Conservation (phyloP, 2,797 vertebrate genomes). For the Hippoglossus hippoglossus region DNA sequence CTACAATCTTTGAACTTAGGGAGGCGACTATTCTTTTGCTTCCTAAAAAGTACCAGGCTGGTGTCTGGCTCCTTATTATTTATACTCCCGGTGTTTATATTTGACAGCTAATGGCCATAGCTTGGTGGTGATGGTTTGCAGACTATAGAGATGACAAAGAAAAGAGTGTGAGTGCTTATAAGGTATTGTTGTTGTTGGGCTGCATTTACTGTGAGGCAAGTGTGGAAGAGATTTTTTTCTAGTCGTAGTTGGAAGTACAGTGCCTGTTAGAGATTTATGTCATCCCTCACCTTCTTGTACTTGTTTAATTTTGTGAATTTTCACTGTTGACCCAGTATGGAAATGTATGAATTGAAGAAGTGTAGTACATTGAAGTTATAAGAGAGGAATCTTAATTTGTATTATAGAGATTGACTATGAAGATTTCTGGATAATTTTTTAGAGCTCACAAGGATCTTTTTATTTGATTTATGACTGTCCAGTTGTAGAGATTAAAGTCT, state of each 20-base stretch:
- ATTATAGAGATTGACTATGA: not conserved
- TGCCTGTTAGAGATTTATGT: too few relatives aligned
- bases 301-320: too few relatives aligned
- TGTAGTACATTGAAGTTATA: too few relatives aligned
- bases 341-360: too few relatives aligned
- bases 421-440: too few relatives aligned
- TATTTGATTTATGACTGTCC: not conserved
- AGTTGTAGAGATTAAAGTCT: not conserved
- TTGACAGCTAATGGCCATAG: slow-evolving; percentile 5
- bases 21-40: too few relatives aligned
- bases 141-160: slow-evolving; percentile 21
- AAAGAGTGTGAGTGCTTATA: slow-evolving; percentile 21
- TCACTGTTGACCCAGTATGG: too few relatives aligned
- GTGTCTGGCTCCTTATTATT: not conserved
- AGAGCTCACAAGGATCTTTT: too few relatives aligned
- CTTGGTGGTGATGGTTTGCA: slow-evolving; percentile 26
- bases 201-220: not conserved
- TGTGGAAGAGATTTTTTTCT: not conserved
- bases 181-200: slow-evolving; percentile 21
- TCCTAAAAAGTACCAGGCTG: not conserved
- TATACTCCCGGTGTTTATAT: slow-evolving; percentile 12
- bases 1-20: not conserved
- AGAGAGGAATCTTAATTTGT: not conserved
- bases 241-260: too few relatives aligned
- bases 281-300: too few relatives aligned